These are phyloP conservation scores for Andrena flavipes DNA, from an alignment of 2,888 invertebrate species.

Conservation along the genomic window DNA sequence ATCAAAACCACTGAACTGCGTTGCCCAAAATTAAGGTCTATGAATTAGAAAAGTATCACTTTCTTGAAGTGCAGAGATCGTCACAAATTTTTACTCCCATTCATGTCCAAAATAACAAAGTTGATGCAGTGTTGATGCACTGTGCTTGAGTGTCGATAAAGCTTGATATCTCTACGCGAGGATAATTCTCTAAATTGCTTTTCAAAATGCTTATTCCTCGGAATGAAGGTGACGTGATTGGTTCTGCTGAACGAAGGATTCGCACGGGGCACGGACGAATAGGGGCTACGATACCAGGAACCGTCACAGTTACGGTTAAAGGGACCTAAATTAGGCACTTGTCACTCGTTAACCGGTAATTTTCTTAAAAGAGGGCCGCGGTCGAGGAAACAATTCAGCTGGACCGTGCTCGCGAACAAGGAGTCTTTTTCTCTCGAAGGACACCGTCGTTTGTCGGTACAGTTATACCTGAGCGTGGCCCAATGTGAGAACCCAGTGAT, in stretches of 20 bases:
- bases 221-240: not conserved
- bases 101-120: too few species aligned
- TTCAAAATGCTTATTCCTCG: not conserved
- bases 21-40: too few species aligned
- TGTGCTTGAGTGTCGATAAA: too few species aligned
- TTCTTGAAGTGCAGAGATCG: too few species aligned
- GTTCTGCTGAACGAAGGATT: constrained; percentile 12
- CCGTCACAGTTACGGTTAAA: constrained; percentile 12
- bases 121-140: too few species aligned
- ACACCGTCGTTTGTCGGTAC: constrained; percentile 45
- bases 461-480: constrained; percentile 13
- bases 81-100: too few species aligned
- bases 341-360: constrained; percentile 71
- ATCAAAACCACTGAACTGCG: too few species aligned
- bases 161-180: too few species aligned
- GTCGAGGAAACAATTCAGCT: constrained; percentile 67
- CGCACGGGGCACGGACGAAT: not conserved
- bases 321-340: constrained; percentile 68
- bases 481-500: constrained; percentile 27
- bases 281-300: constrained; percentile 50
- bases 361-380: constrained; percentile 58
- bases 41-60: too few species aligned
- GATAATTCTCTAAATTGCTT: constrained; percentile 15
- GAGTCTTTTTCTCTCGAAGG: constrained; percentile 12
- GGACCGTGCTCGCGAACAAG: constrained; percentile 36